Base-by-base conservation (phyloP, 2,797 vertebrate species). In the Sternotherus odoratus region DNA sequence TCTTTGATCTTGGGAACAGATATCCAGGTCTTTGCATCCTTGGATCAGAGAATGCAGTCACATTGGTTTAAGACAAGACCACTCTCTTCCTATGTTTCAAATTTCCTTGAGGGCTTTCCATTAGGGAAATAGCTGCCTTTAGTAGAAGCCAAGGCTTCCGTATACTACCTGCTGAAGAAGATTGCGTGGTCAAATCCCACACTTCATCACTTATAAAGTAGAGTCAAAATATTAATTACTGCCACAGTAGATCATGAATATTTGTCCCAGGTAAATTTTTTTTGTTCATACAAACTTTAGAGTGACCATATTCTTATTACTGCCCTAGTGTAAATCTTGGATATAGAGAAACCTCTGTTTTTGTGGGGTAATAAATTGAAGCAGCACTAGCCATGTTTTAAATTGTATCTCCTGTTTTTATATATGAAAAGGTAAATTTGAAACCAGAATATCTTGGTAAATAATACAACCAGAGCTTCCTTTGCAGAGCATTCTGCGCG, bases 291-390 rank as follows among this genome's bases (percentile, higher is more conserved):
- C 4, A 43, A 28, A 30, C 43, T 43, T 72, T 16, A 46, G 24
- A 2, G 10, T 0, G 48, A 48, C 30, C 2, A 13, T 75, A 36
- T 19, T 3, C 39, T 75, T 48, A 21, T 1, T 43, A 50, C 2
- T 33, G 1, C 28, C 84, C 16, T 1, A 8, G 5, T 33, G 77
- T 21, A n/a, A 0, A 0, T 30, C 0, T 24, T 30, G 54, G 50
- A 28, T 50, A 46, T n/a, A 33, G 78, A 79, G 4, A 19, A 0
- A 5, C 30, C 33, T 88, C 49, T 82, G 57, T 2, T 11, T 11
- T 26, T 82, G 8, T 50, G 13, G 80, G 21, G 72, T 51, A 12
- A 1, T 16, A 48, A 86, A 83, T 51, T 54, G 30, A 36, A 24
- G 28, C 9, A 24, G 50, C 15, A 46, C 13, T 3, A 0, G 6